Evolutionary conservation across 2,797 vertebrate genomes (phyloP).

Genomic region (Okamejei kenojei): DNA sequence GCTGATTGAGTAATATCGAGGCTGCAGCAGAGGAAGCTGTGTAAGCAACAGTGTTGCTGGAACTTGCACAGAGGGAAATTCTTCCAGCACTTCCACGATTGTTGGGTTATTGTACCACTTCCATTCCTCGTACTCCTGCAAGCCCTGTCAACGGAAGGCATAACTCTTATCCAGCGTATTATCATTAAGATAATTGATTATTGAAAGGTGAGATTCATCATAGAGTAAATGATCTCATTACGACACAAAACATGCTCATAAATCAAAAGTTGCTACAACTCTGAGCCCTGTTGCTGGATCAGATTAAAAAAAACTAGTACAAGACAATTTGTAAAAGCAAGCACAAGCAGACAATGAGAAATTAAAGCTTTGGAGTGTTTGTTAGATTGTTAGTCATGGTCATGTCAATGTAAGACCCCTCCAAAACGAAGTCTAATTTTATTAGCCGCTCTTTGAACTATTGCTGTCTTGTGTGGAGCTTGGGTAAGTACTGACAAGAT

Average conservation of each 20-base stretch:
- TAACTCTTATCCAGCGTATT: not conserved
- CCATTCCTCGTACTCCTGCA: conserved; percentile 97
- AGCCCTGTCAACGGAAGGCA: conserved; percentile 60
- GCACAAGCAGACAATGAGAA: not conserved
- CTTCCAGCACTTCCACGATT: conserved; percentile 86
- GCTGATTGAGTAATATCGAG: conserved; percentile 97
- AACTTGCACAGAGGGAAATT: conserved; percentile 90
- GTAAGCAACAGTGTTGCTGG: conserved; percentile 87
- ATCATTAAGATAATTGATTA: not conserved
- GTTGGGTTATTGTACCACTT: conserved; percentile 95
- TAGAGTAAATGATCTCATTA: too few species aligned
- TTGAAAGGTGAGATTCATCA: not conserved
- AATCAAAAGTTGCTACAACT: not conserved
- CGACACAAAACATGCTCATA: not conserved
- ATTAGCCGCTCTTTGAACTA: not conserved
- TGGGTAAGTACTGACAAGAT: not conserved
- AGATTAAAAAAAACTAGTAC: not conserved
- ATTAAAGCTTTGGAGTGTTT: not conserved
- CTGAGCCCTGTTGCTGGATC: not conserved
- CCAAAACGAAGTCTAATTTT: not conserved
- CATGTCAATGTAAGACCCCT: not conserved
- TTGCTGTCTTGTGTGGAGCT: not conserved
- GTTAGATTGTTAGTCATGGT: not conserved
- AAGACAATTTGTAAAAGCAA: too few species aligned
- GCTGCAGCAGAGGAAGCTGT: conserved; percentile 86